phyloP scores from a whole-genome alignment of 2,113 vertebrate genomes.

The Callocephalon fimbriatum region DNA sequence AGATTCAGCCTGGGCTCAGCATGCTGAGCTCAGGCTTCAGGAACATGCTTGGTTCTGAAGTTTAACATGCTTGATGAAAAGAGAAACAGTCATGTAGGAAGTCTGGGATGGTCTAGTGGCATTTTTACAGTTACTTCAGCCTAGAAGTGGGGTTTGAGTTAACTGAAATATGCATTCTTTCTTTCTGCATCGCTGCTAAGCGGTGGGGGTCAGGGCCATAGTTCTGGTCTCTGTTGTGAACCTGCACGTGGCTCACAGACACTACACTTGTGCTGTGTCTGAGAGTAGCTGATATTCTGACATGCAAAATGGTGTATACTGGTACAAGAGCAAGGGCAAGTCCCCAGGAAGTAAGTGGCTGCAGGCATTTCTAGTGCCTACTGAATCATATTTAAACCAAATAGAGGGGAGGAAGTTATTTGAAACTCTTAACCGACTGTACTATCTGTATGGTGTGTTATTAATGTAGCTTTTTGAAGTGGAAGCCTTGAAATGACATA shows the following conservation, averaged over 20 bases:
- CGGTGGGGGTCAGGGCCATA: constrained; percentile 60
- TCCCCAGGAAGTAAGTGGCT: constrained; percentile 75
- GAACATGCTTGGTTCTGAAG: neutral
- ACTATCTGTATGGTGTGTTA: constrained; percentile 80
- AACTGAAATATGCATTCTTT: constrained; percentile 64
- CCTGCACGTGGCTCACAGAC: constrained; percentile 68
- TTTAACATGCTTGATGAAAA: neutral
- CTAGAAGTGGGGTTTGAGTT: constrained; percentile 45
- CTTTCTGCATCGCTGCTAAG: constrained; percentile 71
- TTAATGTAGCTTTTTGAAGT: constrained; percentile 83
- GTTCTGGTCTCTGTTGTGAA: constrained; percentile 66
- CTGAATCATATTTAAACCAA: constrained; percentile 79
- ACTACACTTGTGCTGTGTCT: constrained; percentile 67
- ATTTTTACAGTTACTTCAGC: constrained; percentile 28
- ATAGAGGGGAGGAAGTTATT: constrained; percentile 75
- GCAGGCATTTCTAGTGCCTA: constrained; percentile 85
- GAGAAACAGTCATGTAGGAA: neutral
- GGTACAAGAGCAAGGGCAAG: constrained; percentile 68
- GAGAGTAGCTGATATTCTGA: constrained; percentile 71
- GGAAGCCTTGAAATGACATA: constrained; percentile 82
- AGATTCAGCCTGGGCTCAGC: neutral
- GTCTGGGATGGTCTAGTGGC: neutral
- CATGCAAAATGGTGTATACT: constrained; percentile 54
- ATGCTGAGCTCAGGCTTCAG: neutral
- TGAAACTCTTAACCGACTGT: constrained; percentile 76